phyloP scores from a whole-genome alignment of 2,113 vertebrate genomes.

The Podiceps cristatus region DNA sequence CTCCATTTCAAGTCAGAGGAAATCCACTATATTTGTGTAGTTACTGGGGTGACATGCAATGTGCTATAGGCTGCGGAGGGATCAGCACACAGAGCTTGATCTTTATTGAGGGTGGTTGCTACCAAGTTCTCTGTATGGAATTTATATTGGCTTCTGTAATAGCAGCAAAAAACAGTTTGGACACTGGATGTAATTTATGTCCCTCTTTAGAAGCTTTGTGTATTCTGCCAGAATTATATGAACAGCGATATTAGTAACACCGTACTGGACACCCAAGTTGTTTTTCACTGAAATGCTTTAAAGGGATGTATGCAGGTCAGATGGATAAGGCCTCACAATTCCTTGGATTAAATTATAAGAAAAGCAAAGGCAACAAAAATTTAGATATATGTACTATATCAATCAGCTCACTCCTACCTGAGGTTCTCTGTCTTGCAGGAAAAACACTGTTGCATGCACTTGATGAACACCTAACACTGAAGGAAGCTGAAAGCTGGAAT shows the following conservation, averaged over 20 bases:
- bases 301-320: neutral
- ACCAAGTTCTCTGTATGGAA: conserved; percentile 35
- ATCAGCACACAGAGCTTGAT: neutral
- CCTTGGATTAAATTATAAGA: conserved; percentile 12
- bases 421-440: neutral
- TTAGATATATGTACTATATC: neutral
- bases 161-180: conserved; percentile 33
- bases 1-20: neutral
- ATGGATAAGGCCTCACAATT: neutral
- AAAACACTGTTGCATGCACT: neutral
- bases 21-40: neutral
- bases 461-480: neutral
- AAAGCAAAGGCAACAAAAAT: conserved; percentile 29
- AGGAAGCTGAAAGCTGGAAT: neutral
- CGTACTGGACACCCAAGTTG: neutral
- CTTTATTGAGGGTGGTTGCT: conserved; percentile 24
- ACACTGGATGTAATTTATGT: conserved; percentile 50
- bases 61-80: neutral
- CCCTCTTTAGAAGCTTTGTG: conserved; percentile 35
- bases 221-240: conserved; percentile 38
- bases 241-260: conserved; percentile 43
- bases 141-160: conserved; percentile 62
- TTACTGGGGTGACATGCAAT: neutral
- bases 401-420: neutral
- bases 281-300: conserved; percentile 30